A percentile compares a stretch with the other conserved stretches of the same genome.
Conservation (phyloP, 2,888 invertebrate genomes). For the Dione juno region DNA sequence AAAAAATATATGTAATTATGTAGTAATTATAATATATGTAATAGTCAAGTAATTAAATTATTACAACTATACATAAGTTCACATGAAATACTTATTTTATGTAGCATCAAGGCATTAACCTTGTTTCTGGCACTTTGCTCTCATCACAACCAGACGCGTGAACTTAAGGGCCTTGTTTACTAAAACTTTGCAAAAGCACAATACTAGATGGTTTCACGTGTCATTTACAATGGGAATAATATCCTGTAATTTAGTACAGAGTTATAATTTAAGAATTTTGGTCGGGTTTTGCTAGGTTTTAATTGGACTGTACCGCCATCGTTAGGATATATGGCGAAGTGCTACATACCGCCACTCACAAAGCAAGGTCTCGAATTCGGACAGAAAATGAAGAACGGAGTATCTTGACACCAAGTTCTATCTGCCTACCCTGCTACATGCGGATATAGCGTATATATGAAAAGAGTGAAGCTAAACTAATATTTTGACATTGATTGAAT, state of each 20-base stretch:
- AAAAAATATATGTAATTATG: too few species aligned
- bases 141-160: slow-evolving; percentile 42
- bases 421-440: too few species aligned
- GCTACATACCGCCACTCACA: neutral
- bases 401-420: too few species aligned
- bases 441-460: too few species aligned
- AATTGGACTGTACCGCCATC: neutral
- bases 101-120: slow-evolving; percentile 49
- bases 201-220: slow-evolving; percentile 8
- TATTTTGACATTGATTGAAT: too few species aligned
- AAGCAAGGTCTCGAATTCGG: too few species aligned
- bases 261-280: slow-evolving; percentile 12
- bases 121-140: slow-evolving; percentile 35
- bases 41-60: neutral
- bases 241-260: slow-evolving; percentile 21
- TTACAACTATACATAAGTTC: slow-evolving; percentile 27
- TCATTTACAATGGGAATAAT: slow-evolving; percentile 28
- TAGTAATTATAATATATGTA: too few species aligned
- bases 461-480: too few species aligned
- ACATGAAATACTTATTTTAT: slow-evolving; percentile 49
- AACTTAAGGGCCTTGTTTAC: slow-evolving; percentile 47
- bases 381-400: too few species aligned
- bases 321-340: neutral
- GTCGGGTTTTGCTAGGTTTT: neutral
- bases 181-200: slow-evolving; percentile 22